These are phyloP conservation scores for Bovichtus variegatus DNA, from an alignment of 2,797 vertebrate genomes.

Conservation along the genomic window DNA sequence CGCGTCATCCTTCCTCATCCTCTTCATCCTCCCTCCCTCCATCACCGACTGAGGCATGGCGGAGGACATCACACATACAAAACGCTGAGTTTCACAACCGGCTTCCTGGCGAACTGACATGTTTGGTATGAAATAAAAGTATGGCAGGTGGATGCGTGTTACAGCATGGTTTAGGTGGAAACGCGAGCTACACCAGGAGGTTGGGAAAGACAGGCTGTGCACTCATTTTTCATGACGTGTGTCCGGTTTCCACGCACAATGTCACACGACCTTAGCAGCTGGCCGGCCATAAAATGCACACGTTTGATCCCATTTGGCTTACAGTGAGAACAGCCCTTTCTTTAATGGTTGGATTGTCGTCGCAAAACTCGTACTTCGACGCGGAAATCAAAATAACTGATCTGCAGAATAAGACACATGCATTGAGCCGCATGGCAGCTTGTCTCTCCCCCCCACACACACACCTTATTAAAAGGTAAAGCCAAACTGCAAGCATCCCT, in stretches of 20 bases:
- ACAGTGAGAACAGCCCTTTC: accelerated
- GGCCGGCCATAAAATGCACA: constrained; percentile 44
- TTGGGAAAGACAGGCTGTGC: neutral
- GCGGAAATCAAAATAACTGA: neutral
- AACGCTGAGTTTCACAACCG: constrained; percentile 49
- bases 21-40: constrained; percentile 66
- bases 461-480: constrained; percentile 28
- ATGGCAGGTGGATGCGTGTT: accelerated
- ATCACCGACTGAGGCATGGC: constrained; percentile 67
- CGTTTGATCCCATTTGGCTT: neutral
- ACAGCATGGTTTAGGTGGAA: neutral
- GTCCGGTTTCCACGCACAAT: constrained; percentile 74
- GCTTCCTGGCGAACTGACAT: neutral
- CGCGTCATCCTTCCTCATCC: constrained; percentile 67
- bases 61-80: constrained; percentile 65
- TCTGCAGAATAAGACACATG: constrained; percentile 21
- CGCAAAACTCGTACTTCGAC: neutral
- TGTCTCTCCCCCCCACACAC: neutral
- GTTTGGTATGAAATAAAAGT: accelerated
- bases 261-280: constrained; percentile 77
- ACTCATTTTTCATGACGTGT: constrained; percentile 57
- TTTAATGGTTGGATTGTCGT: neutral
- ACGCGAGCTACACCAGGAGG: neutral
- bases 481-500: constrained; percentile 11
- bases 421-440: constrained; percentile 40